Percentiles rank a stretch among this genome's conserved stretches.
phyloP scores from a whole-genome alignment of 2,888 invertebrate genomes.

The Apoda limacodes region DNA sequence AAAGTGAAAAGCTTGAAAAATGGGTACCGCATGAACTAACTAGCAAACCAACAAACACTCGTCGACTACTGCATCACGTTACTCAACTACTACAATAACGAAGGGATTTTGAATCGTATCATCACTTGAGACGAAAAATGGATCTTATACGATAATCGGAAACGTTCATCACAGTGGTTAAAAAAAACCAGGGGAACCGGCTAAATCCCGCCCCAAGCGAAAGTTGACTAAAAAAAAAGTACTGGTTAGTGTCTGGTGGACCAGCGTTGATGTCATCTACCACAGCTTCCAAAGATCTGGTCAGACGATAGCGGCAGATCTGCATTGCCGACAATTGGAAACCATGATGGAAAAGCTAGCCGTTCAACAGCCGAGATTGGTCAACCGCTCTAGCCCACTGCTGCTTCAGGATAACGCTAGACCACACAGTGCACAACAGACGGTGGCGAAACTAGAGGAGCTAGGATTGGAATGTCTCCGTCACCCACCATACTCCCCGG shows the following conservation, averaged over 20 bases:
- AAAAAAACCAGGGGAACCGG: slow-evolving; percentile 23
- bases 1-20: slow-evolving; percentile 3
- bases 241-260: slow-evolving; percentile 16
- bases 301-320: slow-evolving; percentile 13
- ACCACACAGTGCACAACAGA: slow-evolving; percentile 13
- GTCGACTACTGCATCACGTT: slow-evolving; percentile 6
- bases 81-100: slow-evolving; percentile 3
- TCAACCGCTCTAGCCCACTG: slow-evolving; percentile 17
- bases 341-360: slow-evolving; percentile 19
- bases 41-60: slow-evolving; percentile 1
- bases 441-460: slow-evolving; percentile 12
- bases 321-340: slow-evolving; percentile 17
- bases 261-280: slow-evolving; percentile 11
- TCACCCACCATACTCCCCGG: too few species aligned
- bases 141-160: slow-evolving; percentile 12
- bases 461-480: slow-evolving; percentile 15
- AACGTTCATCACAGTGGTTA: slow-evolving; percentile 22
- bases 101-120: neutral
- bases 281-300: slow-evolving; percentile 14
- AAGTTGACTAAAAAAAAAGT: slow-evolving; percentile 19
- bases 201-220: slow-evolving; percentile 18
- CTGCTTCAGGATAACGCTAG: slow-evolving; percentile 17
- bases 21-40: neutral
- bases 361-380: slow-evolving; percentile 13
- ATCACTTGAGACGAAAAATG: neutral